These are phyloP conservation scores for Uromys caudimaculatus DNA, from an alignment of 2,797 vertebrate species.

Conservation along the genomic window DNA sequence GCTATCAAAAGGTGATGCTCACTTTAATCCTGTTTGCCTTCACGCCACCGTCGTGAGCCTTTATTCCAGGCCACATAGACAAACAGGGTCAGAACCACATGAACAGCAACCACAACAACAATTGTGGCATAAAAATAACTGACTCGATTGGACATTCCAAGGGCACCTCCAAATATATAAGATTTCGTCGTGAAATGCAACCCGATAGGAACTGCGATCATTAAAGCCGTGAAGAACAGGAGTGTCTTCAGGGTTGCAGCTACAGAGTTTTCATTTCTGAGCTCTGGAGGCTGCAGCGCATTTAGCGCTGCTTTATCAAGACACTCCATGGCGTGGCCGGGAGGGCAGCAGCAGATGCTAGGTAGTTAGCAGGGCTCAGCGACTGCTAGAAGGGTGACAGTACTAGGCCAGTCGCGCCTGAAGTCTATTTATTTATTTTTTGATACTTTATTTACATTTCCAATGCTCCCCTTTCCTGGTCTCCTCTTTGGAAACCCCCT, in stretches of 20 bases:
- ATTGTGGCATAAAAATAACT: constrained; percentile 98
- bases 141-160: constrained; percentile 96
- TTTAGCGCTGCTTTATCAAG: constrained; percentile 66
- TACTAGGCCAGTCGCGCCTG: not conserved
- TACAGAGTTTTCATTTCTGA: constrained; percentile 94
- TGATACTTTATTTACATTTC: too few relatives aligned
- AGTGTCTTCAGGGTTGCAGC: constrained; percentile 95
- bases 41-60: constrained; percentile 91
- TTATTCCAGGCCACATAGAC: constrained; percentile 98
- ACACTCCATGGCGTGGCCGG: constrained; percentile 78
- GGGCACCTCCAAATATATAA: constrained; percentile 94
- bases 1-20: constrained; percentile 49
- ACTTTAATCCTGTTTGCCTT: constrained; percentile 93
- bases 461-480: too few relatives aligned
- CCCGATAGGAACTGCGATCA: constrained; percentile 96
- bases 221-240: constrained; percentile 96
- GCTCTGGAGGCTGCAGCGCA: constrained; percentile 65
- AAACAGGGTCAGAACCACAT: constrained; percentile 95
- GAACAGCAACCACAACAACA: constrained; percentile 95
- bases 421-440: too few relatives aligned
- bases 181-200: constrained; percentile 96
- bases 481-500: too few relatives aligned
- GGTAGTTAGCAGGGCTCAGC: fast-evolving
- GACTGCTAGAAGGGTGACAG: fast-evolving
- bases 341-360: fast-evolving